Conservation (phyloP, 1,140 invertebrate genomes). For the Polyergus mexicanus region DNA sequence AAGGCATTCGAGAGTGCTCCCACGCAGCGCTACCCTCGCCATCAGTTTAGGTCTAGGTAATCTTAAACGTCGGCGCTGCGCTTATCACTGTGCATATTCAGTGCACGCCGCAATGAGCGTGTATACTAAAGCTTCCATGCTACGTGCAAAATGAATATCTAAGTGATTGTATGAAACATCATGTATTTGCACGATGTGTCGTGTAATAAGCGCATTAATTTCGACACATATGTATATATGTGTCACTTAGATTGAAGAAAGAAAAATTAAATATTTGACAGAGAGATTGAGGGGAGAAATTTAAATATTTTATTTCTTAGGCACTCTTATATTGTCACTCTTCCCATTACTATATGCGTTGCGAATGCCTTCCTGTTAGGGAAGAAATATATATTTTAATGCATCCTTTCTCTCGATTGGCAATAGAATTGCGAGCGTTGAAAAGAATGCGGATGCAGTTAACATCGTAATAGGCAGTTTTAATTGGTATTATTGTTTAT, state of each 20-base stretch:
- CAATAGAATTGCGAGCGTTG: neutral
- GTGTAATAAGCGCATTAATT: neutral
- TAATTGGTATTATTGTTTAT: conserved; percentile 51
- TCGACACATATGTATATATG: neutral
- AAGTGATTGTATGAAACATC: conserved; percentile 9
- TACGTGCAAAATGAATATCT: conserved; percentile 23
- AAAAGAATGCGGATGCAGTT: conserved; percentile 20
- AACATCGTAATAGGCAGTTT: conserved; percentile 24
- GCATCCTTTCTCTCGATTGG: neutral
- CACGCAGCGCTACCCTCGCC: conserved; percentile 4
- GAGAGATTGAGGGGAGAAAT: neutral
- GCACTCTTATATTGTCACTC: neutral
- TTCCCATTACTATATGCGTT: neutral
- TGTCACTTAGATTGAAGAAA: neutral
- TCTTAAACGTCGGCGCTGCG: conserved; percentile 29
- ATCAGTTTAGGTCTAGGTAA: conserved; percentile 32
- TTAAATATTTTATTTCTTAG: neutral
- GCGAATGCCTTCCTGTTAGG: neutral
- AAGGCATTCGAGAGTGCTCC: conserved; percentile 18
- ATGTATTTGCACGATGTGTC: conserved; percentile 6
- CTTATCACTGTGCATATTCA: conserved; percentile 54
- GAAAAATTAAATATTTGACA: neutral
- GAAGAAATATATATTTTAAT: neutral
- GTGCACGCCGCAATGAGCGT: conserved; percentile 27
- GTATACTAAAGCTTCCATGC: conserved; percentile 14